These are phyloP conservation scores for Drosophila fungiperda DNA, from an alignment of 2,888 invertebrate species.

Conservation along the genomic window DNA sequence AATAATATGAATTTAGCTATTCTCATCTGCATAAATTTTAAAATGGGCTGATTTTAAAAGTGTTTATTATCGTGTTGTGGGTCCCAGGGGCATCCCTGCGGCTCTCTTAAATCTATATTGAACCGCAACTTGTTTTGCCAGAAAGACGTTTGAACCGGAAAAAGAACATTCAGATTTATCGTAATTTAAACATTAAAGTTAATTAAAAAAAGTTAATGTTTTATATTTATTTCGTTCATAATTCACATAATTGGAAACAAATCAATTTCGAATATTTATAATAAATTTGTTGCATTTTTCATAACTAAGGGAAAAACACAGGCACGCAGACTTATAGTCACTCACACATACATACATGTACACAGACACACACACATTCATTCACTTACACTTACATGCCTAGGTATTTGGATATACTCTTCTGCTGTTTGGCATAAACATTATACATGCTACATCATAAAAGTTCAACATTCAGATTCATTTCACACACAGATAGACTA, in stretches of 20 bases:
- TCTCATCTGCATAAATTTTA: conserved; percentile 64
- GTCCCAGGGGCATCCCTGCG: conserved; percentile 12
- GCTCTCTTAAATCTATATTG: conserved; percentile 40
- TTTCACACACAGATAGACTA: conserved; percentile 39
- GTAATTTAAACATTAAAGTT: not conserved
- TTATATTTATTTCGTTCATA: conserved; percentile 61
- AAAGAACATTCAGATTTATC: conserved; percentile 23
- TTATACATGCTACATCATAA: conserved; percentile 57
- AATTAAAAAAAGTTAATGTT: conserved; percentile 49
- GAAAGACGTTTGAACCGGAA: conserved; percentile 39
- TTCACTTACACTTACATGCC: conserved; percentile 58
- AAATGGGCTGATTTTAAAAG: conserved; percentile 33
- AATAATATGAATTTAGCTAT: conserved; percentile 44
- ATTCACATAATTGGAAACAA: conserved; percentile 43
- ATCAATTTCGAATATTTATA: conserved; percentile 59
- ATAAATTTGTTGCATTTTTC: conserved; percentile 43
- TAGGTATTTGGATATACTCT: conserved; percentile 74
- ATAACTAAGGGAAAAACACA: conserved; percentile 49
- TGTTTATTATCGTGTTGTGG: conserved; percentile 7
- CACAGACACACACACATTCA: not conserved
- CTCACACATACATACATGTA: conserved; percentile 10
- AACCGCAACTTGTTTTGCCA: conserved; percentile 61
- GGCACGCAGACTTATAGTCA: conserved; percentile 33
- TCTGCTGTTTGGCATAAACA: conserved; percentile 76
- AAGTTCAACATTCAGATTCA: conserved; percentile 53